These are phyloP conservation scores for Myopa tessellatipennis DNA, from an alignment of 2,888 invertebrate species.

Conservation along the genomic window DNA sequence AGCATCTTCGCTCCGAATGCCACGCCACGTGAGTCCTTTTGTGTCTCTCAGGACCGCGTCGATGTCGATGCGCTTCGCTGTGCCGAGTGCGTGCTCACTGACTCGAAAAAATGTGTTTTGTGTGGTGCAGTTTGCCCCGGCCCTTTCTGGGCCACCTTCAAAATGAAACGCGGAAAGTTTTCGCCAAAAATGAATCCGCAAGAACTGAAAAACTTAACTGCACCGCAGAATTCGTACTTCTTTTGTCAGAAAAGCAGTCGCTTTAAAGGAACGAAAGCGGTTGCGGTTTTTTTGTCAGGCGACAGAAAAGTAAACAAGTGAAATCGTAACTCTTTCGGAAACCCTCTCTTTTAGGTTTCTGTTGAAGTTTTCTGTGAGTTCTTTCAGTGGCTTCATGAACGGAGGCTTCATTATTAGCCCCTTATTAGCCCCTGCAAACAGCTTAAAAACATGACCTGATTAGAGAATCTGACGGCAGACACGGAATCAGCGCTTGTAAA, in stretches of 20 bases:
- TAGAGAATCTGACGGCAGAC: no score
- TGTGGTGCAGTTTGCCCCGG: neutral
- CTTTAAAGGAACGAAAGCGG: no score
- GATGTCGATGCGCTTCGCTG: slow-evolving; percentile 21
- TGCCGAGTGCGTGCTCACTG: slow-evolving; percentile 26
- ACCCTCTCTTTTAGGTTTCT: no score
- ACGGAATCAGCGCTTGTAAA: no score
- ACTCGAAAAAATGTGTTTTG: slow-evolving; percentile 36
- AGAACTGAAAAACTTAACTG: neutral
- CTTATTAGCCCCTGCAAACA: no score
- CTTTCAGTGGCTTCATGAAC: no score
- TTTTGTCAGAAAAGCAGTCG: neutral
- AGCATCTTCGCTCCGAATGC: neutral
- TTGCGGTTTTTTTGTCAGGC: no score
- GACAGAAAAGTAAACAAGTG: no score
- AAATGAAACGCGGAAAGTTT: slow-evolving; percentile 1
- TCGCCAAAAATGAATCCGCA: neutral
- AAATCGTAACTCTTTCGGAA: no score
- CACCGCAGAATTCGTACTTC: neutral
- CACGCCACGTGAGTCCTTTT: neutral
- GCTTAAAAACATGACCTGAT: no score
- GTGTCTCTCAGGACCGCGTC: neutral
- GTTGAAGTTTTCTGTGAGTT: no score
- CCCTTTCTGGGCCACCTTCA: neutral
- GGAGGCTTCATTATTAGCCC: no score